A percentile compares a stretch with the other conserved stretches of the same genome.
These are phyloP conservation scores for Glomeris marginata DNA, from an alignment of 2,888 invertebrate species.

Conservation along the genomic window DNA sequence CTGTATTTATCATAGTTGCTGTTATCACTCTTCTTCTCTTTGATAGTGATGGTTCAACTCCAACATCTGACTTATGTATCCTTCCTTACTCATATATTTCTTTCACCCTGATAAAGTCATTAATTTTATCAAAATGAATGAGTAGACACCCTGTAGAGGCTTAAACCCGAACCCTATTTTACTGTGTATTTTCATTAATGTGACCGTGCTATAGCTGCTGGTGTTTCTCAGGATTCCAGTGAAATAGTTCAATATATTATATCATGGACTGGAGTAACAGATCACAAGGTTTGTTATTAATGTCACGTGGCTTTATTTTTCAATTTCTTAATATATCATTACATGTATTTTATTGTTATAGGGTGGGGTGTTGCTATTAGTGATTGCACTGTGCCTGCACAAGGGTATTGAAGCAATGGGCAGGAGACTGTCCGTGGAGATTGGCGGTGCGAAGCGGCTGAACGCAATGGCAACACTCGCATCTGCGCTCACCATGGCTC, in stretches of 20 bases:
- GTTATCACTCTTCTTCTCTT: constrained; percentile 35
- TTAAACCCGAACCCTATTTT: too few species aligned
- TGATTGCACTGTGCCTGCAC: constrained; percentile 31
- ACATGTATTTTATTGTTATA: constrained; percentile 16
- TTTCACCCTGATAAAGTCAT: too few species aligned
- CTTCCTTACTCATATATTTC: too few species aligned
- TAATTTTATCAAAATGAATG: too few species aligned
- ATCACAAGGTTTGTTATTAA: constrained; percentile 37
- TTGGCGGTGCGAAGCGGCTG: constrained; percentile 38
- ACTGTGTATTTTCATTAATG: too few species aligned
- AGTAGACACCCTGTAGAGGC: too few species aligned
- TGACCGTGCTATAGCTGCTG: too few species aligned
- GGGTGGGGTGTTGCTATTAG: constrained; percentile 36
- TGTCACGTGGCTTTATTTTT: too few species aligned
- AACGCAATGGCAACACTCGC: constrained; percentile 34
- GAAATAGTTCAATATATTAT: constrained; percentile 35
- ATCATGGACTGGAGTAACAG: constrained; percentile 36
- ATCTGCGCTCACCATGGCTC: constrained; percentile 31
- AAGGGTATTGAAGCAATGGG: constrained; percentile 32
- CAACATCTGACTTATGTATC: constrained; percentile 29
- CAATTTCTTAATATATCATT: too few species aligned
- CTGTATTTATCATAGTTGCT: constrained; percentile 33
- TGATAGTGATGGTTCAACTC: constrained; percentile 34
- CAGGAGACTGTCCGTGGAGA: constrained; percentile 34
- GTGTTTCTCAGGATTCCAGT: constrained; percentile 27